A percentile compares a stretch with the other conserved stretches of the same genome.
phyloP scores from a whole-genome alignment of 1,140 invertebrate genomes.

The Helicorthomorpha holstii region DNA sequence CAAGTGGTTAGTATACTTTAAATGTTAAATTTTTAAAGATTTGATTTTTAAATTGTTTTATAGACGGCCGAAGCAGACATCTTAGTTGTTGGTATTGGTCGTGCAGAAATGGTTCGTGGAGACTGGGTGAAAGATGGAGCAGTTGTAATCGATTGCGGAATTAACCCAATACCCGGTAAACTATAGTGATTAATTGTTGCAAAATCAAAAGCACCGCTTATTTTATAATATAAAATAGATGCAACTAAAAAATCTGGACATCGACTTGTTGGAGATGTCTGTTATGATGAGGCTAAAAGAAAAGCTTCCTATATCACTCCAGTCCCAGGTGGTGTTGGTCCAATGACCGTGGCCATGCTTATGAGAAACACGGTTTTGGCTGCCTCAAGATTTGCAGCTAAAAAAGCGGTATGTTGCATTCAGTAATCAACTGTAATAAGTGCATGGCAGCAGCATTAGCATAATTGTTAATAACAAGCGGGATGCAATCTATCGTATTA shows the following conservation, averaged over 20 bases:
- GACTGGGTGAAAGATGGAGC: constrained; percentile 96
- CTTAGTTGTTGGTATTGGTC: constrained; percentile 86
- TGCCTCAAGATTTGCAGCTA: constrained; percentile 38
- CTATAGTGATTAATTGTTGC: background rate
- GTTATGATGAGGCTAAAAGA: constrained; percentile 51
- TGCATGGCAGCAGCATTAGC: no score
- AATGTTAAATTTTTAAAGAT: constrained; percentile 3
- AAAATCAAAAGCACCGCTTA: background rate
- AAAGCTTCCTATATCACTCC: constrained; percentile 55
- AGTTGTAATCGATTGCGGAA: constrained; percentile 99
- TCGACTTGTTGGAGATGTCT: constrained; percentile 87
- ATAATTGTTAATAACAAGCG: no score
- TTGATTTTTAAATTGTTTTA: background rate
- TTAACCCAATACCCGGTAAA: constrained; percentile 77
- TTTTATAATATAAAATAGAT: constrained; percentile 37
- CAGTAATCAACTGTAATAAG: background rate
- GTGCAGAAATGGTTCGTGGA: constrained; percentile 76
- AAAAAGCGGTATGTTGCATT: constrained; percentile 3
- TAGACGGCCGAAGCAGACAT: constrained; percentile 67
- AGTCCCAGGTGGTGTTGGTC: constrained; percentile 94
- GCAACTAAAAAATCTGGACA: constrained; percentile 61
- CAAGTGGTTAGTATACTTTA: constrained; percentile 40
- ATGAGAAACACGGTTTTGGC: constrained; percentile 87
- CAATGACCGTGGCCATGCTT: constrained; percentile 97
- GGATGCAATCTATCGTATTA: no score